Evolutionary conservation across 2,888 invertebrate genomes (phyloP).

Genomic region (Amitus sp.): DNA sequence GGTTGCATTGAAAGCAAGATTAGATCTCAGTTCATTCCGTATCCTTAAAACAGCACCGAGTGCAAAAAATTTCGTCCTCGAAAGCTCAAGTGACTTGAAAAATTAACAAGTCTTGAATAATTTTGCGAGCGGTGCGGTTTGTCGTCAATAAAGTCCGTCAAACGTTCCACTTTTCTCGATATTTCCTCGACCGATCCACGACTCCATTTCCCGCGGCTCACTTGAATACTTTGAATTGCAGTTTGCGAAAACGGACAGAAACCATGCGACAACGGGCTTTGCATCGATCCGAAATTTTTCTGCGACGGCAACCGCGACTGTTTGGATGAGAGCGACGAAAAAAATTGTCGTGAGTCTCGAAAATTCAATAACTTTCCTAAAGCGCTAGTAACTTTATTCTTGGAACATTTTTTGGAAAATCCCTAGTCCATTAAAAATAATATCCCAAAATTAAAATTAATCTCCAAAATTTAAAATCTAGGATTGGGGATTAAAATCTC

Average conservation of each 20-base stretch:
- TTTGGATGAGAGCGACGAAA: slow-evolving; percentile 72
- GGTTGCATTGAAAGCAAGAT: slow-evolving; percentile 14
- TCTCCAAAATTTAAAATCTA: too few relatives aligned
- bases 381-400: too few relatives aligned
- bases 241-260: slow-evolving; percentile 66
- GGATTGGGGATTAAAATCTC: too few relatives aligned
- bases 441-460: too few relatives aligned
- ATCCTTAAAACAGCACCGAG: neutral
- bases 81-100: too few relatives aligned
- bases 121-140: too few relatives aligned
- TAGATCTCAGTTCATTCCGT: slow-evolving; percentile 40
- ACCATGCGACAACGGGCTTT: slow-evolving; percentile 69
- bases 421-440: too few relatives aligned
- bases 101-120: too few relatives aligned
- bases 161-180: too few relatives aligned
- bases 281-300: slow-evolving; percentile 68
- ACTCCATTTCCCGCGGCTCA: neutral
- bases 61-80: neutral
- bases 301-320: slow-evolving; percentile 75
- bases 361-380: too few relatives aligned
- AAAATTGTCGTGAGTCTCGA: slow-evolving; percentile 70
- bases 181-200: neutral
- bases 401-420: too few relatives aligned
- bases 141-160: too few relatives aligned
- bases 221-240: slow-evolving; percentile 43